These are phyloP conservation scores for Neuroterus valhalla DNA, from an alignment of 1,140 invertebrate genomes.

Conservation along the genomic window DNA sequence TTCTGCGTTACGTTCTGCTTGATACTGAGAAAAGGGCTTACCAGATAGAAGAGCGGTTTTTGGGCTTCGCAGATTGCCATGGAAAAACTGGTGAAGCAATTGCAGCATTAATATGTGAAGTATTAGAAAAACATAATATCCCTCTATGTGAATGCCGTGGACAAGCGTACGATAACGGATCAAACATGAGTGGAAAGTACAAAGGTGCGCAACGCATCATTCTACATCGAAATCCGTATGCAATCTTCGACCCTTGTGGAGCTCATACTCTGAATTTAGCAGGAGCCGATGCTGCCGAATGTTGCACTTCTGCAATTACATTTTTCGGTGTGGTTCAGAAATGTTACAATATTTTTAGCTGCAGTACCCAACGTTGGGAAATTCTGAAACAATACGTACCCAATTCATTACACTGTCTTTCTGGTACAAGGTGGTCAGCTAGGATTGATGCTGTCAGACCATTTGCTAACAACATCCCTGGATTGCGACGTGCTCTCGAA, in stretches of 20 bases:
- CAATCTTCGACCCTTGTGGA: conserved; percentile 38
- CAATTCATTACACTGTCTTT: conserved; percentile 30
- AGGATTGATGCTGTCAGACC: background rate
- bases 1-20: conserved; percentile 35
- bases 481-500: background rate
- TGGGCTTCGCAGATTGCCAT: conserved; percentile 34
- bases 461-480: background rate
- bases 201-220: conserved; percentile 41
- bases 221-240: conserved; percentile 30
- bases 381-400: conserved; percentile 36
- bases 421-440: conserved; percentile 35
- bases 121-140: conserved; percentile 35
- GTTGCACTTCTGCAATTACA: conserved; percentile 40
- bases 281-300: conserved; percentile 38
- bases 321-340: conserved; percentile 44
- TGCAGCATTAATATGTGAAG: conserved; percentile 30
- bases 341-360: conserved; percentile 46
- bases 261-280: conserved; percentile 48
- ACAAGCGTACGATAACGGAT: conserved; percentile 45
- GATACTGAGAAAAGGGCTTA: background rate
- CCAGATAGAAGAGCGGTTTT: conserved; percentile 40
- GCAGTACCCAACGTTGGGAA: conserved; percentile 43
- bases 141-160: conserved; percentile 44
- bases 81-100: conserved; percentile 28
- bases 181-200: conserved; percentile 46